Base-by-base conservation (phyloP, 2,888 invertebrate species). In the Tromatobia lineatoria region DNA sequence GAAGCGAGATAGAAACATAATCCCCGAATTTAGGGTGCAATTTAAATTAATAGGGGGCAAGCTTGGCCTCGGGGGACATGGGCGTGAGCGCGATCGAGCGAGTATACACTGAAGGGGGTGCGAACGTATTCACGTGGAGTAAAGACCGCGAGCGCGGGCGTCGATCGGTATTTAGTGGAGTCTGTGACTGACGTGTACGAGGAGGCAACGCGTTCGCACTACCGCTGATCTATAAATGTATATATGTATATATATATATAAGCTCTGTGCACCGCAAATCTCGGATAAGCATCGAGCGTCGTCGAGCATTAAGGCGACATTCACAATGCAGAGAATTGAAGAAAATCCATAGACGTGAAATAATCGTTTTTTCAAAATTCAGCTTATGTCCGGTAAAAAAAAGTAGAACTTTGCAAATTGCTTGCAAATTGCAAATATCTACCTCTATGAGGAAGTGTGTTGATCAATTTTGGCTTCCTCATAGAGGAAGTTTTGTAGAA, bases 81-180 rank as follows among this genome's bases (percentile, higher is more conserved):
- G 34, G 59, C 74, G 71, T 57, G 69, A 54, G 81, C 69, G 61
- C 52, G 81, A 82, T 78, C 74, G 80, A 86, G 83, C 52, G 78
- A 34, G 74, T 42, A 34, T 71, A 74, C 20, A 25, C 18, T 50
- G 57, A 74, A 79, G 71, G 81, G 78, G 66, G 75, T 78, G 78
- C 57, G 50, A 70, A 25, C 29, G n/a, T 47, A 78, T 73, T 76
- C 66, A 77, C 73, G 47, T 42, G 42, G 75, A 66, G 80, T 70
- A 80, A 81, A 81, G 79, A 85, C 82, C 84, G 71, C 75, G 82
- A 85, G 76, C 77, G 82, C 82, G 85, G 83, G 85, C 81, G 90
- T 88, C 89, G 91, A 92, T 93, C 91, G 91, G 92, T 93, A 93
- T 93, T 93, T 93, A 93, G 91, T 92, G 91, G 92, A 88, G 90